A percentile compares a stretch with the other conserved stretches of the same genome.
These are phyloP conservation scores for Drosophila algonquin DNA, from an alignment of 2,888 invertebrate species.

Conservation along the genomic window DNA sequence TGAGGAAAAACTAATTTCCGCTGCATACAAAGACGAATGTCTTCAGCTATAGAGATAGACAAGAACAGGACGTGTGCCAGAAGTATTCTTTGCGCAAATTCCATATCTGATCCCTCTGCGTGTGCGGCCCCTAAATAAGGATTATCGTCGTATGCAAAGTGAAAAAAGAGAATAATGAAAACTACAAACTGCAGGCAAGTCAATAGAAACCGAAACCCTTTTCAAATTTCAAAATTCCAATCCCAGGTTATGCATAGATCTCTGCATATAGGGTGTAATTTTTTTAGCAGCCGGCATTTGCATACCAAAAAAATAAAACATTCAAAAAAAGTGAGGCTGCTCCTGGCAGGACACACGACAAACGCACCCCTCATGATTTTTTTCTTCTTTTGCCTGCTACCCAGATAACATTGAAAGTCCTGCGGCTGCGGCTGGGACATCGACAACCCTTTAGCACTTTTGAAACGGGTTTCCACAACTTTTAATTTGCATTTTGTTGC, in stretches of 20 bases:
- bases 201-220: slow-evolving; percentile 56
- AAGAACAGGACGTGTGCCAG: slow-evolving; percentile 66
- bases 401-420: slow-evolving; percentile 69
- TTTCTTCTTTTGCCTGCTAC: slow-evolving; percentile 56
- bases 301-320: slow-evolving; percentile 67
- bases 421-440: slow-evolving; percentile 68
- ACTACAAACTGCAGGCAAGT: slow-evolving; percentile 52
- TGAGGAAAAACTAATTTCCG: slow-evolving; percentile 73
- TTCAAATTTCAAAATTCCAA: slow-evolving; percentile 40
- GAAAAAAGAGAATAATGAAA: slow-evolving; percentile 38
- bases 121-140: slow-evolving; percentile 68
- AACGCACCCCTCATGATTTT: slow-evolving; percentile 65
- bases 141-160: slow-evolving; percentile 66
- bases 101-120: slow-evolving; percentile 49
- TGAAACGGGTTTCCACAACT: slow-evolving; percentile 77
- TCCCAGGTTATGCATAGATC: slow-evolving; percentile 26
- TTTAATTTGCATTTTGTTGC: slow-evolving; percentile 83
- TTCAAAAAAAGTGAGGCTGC: slow-evolving; percentile 72
- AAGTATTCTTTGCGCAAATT: slow-evolving; percentile 65
- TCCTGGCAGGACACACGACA: slow-evolving; percentile 76
- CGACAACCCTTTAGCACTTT: slow-evolving; percentile 77
- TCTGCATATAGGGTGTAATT: slow-evolving; percentile 58
- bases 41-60: slow-evolving; percentile 31
- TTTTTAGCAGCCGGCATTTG: slow-evolving; percentile 66
- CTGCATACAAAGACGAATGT: slow-evolving; percentile 37